These are phyloP conservation scores for Erithacus rubecula DNA, from an alignment of 2,797 vertebrate genomes.

Conservation along the genomic window DNA sequence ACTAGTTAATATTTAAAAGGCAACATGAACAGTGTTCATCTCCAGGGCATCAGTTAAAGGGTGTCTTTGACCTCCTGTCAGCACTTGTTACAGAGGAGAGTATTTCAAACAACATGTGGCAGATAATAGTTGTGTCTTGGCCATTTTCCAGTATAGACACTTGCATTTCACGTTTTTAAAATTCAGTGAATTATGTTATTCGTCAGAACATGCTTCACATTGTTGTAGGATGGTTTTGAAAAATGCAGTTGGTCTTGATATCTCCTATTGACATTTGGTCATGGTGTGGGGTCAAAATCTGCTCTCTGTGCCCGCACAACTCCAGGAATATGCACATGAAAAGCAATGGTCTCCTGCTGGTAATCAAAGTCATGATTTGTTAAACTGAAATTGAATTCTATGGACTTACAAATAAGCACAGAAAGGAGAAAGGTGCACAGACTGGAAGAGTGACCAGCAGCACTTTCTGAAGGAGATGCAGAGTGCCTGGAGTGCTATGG, in stretches of 20 bases:
- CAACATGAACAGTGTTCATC: background rate
- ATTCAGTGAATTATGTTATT: background rate
- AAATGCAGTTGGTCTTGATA: background rate
- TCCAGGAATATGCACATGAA: background rate
- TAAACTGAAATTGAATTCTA: background rate
- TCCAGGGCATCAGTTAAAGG: background rate
- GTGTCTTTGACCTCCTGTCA: slow-evolving; percentile 25
- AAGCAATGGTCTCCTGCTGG: background rate
- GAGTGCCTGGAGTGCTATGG: background rate
- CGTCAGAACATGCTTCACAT: background rate
- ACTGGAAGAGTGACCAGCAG: background rate
- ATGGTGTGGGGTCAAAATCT: background rate
- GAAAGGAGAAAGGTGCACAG: background rate
- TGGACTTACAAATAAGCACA: background rate
- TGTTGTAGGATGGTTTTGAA: background rate
- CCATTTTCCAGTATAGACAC: background rate
- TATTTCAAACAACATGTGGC: slow-evolving; percentile 3
- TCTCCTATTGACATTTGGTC: background rate
- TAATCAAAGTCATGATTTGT: background rate
- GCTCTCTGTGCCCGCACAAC: background rate
- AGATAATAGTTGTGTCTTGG: background rate
- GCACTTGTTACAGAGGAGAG: background rate
- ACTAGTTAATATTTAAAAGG: slow-evolving; percentile 40
- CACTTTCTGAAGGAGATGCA: rapidly evolving
- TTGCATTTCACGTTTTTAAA: background rate